A percentile compares a stretch with the other conserved stretches of the same genome.
These are phyloP conservation scores for Megamerina dolium DNA, from an alignment of 2,888 invertebrate species.

Conservation along the genomic window DNA sequence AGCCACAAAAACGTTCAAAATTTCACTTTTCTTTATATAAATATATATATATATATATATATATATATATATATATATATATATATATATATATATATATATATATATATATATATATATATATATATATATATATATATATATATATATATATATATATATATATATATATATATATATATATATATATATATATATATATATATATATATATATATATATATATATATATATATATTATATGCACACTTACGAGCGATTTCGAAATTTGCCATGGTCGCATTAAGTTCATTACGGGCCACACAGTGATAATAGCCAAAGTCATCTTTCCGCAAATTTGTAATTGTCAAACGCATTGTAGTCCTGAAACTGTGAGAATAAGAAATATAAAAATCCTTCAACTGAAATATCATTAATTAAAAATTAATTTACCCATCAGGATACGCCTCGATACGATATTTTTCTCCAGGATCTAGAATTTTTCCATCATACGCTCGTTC, in stretches of 20 bases:
- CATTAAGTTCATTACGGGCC: conserved; percentile 75
- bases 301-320: conserved; percentile 76
- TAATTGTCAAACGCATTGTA: conserved; percentile 73
- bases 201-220: too few relatives aligned
- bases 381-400: not conserved
- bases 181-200: too few relatives aligned
- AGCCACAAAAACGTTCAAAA: too few relatives aligned
- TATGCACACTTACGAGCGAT: conserved; percentile 55
- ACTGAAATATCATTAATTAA: not conserved
- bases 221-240: too few relatives aligned
- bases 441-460: conserved; percentile 58
- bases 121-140: too few relatives aligned
- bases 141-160: too few relatives aligned
- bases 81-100: too few relatives aligned
- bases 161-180: too few relatives aligned
- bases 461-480: conserved; percentile 61
- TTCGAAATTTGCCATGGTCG: conserved; percentile 67
- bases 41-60: too few relatives aligned
- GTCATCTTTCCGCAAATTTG: conserved; percentile 61
- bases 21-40: too few relatives aligned
- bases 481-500: conserved; percentile 66
- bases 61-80: too few relatives aligned
- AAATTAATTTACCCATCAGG: conserved; percentile 46
- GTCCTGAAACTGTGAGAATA: conserved; percentile 53
- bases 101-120: too few relatives aligned